Evolutionary conservation across 37 sponge, comb jelly and placozoan species (phyloP), one percentile per base, ranked within the genome.

Genomic region (Lycopodina hypogea): DNA sequence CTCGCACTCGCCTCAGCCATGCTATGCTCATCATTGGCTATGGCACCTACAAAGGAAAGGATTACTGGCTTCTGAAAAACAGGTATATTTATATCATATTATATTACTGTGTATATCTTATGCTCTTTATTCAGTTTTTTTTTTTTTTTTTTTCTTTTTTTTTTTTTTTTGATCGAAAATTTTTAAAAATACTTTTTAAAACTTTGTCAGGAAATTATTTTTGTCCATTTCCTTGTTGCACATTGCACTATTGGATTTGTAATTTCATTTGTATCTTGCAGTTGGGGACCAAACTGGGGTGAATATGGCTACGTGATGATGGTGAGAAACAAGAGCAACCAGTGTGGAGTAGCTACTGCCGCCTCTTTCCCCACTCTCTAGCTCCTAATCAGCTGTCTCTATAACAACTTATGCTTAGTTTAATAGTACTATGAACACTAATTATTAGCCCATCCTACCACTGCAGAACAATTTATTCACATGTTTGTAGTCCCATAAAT

Each of bases 11-110:
- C 4, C 38, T 78, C 18, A 85, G 63, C 24, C 86, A 85, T 62
- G 73, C 86, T 36, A 62, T 85, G 79, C 17, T 78, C 40, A 33
- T 78, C 42, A 85, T 65, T 56, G 86, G 86, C 0, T 86, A 79
- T 76, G 85, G 83, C 67, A 81, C 68, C 17, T 62, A 56, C 24
- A 72, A 68, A 41, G 64, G 68, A 14, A n/a, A 63, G 77, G 83
- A 77, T 42, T 78, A 79, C 79, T 90, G 81, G 91, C 79, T 82
- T 2, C 69, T 81, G 60, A 81, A 80, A 51, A 87, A 80, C 76
- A 70, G 70, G 70, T 70, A 70, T 2, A 68, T 59, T 58, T 71
- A 52, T n/a, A 60, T 15, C 12, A 45, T 60, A 60, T 23, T 7
- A 17, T 15, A 7, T 17, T 6, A 60, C 29, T 17, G 61, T 7